Conservation (phyloP, 2,888 invertebrate species). For the Scaeva pyrastri region DNA sequence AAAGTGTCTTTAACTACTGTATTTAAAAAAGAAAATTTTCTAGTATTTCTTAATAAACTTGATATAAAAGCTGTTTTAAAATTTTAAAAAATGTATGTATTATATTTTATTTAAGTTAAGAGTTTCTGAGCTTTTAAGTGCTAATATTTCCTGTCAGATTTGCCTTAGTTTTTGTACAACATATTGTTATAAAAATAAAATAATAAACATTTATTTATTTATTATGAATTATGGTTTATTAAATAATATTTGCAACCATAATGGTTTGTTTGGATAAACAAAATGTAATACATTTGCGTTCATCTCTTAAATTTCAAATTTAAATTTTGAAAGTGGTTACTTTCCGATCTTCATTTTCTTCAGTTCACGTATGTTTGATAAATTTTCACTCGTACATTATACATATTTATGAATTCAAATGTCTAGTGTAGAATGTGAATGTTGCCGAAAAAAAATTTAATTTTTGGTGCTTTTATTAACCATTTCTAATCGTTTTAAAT, state of each 20-base stretch:
- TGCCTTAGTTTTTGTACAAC: slow-evolving; percentile 44
- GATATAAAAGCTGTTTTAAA: slow-evolving; percentile 3
- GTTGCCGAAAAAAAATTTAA: no score
- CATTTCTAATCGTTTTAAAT: no score
- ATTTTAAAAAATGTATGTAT: slow-evolving; percentile 12
- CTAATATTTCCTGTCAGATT: slow-evolving; percentile 33
- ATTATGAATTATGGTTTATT: slow-evolving; percentile 26
- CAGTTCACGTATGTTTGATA: no score
- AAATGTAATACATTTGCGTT: background rate
- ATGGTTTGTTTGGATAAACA: slow-evolving; percentile 4
- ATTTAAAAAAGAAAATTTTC: slow-evolving; percentile 8
- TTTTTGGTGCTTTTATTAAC: no score
- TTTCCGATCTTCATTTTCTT: no score
- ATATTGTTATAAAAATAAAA: slow-evolving; percentile 29
- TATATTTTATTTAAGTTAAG: slow-evolving; percentile 38
- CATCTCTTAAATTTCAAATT: no score
- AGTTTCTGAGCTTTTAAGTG: slow-evolving; percentile 11
- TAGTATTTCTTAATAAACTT: slow-evolving; percentile 8
- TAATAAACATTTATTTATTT: slow-evolving; percentile 15
- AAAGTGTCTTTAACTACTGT: slow-evolving; percentile 44
- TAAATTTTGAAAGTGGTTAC: no score
- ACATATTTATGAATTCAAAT: no score
- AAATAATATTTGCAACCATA: slow-evolving; percentile 25
- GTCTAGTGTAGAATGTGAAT: no score
- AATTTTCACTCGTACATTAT: no score